phyloP scores from a whole-genome alignment of 2,888 invertebrate genomes.

The Yponomeuta cagnagella region DNA sequence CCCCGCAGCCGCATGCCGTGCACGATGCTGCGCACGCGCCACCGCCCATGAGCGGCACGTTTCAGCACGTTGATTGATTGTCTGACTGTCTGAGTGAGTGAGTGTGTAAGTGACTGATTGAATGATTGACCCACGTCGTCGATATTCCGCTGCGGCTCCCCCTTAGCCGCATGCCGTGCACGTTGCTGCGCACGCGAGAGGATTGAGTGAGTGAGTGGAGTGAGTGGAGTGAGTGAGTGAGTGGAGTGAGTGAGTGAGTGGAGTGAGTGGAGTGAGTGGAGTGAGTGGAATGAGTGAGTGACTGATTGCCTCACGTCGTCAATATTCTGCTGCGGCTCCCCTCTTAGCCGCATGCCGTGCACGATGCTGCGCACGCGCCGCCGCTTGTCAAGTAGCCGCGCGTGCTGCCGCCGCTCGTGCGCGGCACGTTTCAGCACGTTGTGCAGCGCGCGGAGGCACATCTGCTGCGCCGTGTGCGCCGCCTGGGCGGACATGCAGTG shows the following conservation, averaged over 20 bases:
- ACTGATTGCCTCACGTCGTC: slow-evolving; percentile 78
- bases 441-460: slow-evolving; percentile 53
- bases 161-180: slow-evolving; percentile 69
- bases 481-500: slow-evolving; percentile 31
- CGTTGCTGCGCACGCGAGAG: slow-evolving; percentile 39
- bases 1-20: no score
- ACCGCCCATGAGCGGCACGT: no score
- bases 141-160: slow-evolving; percentile 78
- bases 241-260: no score
- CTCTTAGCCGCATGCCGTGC: slow-evolving; percentile 85
- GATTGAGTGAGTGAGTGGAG: neutral
- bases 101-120: no score
- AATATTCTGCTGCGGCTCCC: slow-evolving; percentile 86
- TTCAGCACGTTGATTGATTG: no score
- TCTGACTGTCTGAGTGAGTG: no score
- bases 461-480: slow-evolving; percentile 40
- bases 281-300: no score
- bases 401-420: slow-evolving; percentile 70
- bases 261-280: no score
- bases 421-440: slow-evolving; percentile 34
- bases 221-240: neutral
- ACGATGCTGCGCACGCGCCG: slow-evolving; percentile 89
- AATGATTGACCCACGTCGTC: slow-evolving; percentile 78
- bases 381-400: slow-evolving; percentile 90
- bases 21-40: no score